These are phyloP conservation scores for Crotalus tigris DNA, from an alignment of 2,113 vertebrate species.

Conservation along the genomic window DNA sequence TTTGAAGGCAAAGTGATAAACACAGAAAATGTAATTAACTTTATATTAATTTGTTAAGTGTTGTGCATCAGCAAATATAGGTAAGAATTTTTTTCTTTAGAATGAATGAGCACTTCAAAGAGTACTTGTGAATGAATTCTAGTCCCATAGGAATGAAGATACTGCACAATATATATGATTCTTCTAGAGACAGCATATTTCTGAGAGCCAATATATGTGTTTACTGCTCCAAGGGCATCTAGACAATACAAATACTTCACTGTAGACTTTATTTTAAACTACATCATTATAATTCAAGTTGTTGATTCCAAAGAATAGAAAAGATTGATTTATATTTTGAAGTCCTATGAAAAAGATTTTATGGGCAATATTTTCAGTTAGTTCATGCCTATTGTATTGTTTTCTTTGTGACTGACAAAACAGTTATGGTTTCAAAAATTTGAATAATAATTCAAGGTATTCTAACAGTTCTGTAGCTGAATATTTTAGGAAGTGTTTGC, in stretches of 20 bases:
- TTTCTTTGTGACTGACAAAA: background rate
- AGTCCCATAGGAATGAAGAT: background rate
- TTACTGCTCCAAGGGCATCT: background rate
- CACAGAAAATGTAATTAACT: background rate
- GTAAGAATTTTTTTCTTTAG: slow-evolving; percentile 1
- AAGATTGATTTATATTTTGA: background rate
- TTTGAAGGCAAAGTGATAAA: background rate
- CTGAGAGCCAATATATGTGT: background rate
- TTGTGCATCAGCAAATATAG: background rate
- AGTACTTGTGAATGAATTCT: slow-evolving; percentile 5
- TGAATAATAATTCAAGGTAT: background rate
- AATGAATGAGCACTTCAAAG: background rate
- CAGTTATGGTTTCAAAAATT: background rate
- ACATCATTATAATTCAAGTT: background rate
- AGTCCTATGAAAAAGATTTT: background rate
- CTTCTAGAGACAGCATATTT: background rate
- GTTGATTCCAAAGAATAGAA: background rate
- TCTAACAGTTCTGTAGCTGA: background rate
- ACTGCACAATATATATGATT: background rate
- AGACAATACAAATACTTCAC: background rate
- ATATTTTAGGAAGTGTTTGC: background rate
- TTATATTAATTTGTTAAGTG: slow-evolving; percentile 3
- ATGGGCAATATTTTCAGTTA: background rate
- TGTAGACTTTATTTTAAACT: background rate
- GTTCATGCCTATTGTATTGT: background rate